phyloP scores from a whole-genome alignment of 35 echinoderm and acorn worm species.

The Apostichopus parvimensis region DNA sequence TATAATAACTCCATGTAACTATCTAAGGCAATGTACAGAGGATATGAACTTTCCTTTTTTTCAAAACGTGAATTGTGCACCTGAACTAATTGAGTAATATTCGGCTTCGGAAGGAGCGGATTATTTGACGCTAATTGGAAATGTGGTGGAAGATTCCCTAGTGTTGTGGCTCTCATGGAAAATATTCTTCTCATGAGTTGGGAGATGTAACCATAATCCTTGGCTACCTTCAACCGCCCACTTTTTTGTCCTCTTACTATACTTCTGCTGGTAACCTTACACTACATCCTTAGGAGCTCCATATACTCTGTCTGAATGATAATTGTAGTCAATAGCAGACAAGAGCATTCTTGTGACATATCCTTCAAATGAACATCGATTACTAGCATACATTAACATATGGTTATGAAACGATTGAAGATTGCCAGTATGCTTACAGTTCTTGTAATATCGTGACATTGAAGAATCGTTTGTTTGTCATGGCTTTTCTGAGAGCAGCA shows the following conservation, averaged over 20 bases:
- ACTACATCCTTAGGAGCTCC: conserved; percentile 15
- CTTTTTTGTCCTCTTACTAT: conserved; percentile 41
- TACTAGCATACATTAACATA: conserved; percentile 47
- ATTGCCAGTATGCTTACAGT: conserved; percentile 48
- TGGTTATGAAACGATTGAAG: conserved; percentile 39
- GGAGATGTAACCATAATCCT: conserved; percentile 53
- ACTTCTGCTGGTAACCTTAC: conserved; percentile 15
- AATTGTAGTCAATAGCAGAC: conserved; percentile 35
- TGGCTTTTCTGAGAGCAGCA: background rate
- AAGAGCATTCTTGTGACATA: conserved; percentile 31
- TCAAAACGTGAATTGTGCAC: conserved; percentile 9
- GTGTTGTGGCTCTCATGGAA: background rate
- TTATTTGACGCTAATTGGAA: conserved; percentile 16
- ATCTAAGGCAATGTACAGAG: too few relatives aligned
- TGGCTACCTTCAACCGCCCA: background rate
- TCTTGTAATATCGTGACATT: conserved; percentile 32
- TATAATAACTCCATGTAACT: too few relatives aligned
- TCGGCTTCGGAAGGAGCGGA: background rate
- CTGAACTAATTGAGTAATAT: background rate
- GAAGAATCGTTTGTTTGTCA: conserved; percentile 18
- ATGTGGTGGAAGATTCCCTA: conserved; percentile 38
- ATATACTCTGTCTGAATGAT: conserved; percentile 14
- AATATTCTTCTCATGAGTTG: background rate
- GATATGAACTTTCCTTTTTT: background rate
- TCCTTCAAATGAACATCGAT: background rate